Percentiles rank a stretch among this genome's conserved stretches.
Evolutionary conservation across 2,113 vertebrate species (phyloP).

Genomic region (Dendropsophus ebraccatus): DNA sequence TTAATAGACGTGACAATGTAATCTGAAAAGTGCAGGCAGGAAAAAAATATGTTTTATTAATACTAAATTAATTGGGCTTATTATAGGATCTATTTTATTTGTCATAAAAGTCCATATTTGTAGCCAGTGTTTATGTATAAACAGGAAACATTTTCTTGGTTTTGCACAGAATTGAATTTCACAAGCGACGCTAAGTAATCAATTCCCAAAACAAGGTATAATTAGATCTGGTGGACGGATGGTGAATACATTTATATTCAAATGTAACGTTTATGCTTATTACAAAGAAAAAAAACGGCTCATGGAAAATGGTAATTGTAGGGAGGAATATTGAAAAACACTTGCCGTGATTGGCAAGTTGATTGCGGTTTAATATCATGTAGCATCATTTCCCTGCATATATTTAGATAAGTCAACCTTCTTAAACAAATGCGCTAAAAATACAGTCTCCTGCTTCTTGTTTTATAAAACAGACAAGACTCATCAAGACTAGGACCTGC

Average conservation of each 20-base stretch:
- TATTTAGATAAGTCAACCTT: conserved; percentile 6
- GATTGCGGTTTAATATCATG: not conserved
- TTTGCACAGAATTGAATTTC: not conserved
- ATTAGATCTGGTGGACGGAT: not conserved
- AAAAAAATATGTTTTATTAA: conserved; percentile 43
- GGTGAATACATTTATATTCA: not conserved
- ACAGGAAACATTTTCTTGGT: not conserved
- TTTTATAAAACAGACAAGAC: not conserved
- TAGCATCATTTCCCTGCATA: not conserved
- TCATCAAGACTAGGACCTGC: too few species aligned
- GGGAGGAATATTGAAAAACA: too few species aligned
- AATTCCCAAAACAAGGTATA: conserved; percentile 29
- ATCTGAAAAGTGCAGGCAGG: conserved; percentile 17
- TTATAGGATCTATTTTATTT: conserved; percentile 22
- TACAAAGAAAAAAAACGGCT: not conserved
- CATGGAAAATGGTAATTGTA: not conserved
- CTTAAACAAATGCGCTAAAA: not conserved
- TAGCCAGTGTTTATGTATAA: not conserved
- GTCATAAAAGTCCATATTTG: not conserved
- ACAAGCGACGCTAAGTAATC: not conserved
- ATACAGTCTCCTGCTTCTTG: not conserved
- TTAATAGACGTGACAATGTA: conserved; percentile 17
- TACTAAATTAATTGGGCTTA: conserved; percentile 39
- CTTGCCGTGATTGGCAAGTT: not conserved
- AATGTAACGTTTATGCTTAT: not conserved